Evolutionary conservation across 2,113 vertebrate genomes (phyloP).

Genomic region (Oryzias curvinotus): DNA sequence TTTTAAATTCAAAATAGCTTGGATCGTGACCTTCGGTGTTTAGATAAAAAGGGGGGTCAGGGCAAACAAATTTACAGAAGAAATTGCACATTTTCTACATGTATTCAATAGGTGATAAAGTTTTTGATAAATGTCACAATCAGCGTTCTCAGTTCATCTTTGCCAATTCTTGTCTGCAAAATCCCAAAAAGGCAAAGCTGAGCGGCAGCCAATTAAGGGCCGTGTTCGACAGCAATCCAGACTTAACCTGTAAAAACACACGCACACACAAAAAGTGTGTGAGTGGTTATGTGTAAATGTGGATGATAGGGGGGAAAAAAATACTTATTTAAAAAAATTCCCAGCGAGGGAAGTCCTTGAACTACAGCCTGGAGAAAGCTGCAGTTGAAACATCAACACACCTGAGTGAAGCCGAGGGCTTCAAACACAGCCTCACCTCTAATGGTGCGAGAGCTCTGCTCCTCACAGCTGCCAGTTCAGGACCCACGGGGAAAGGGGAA

Average conservation of each 20-base stretch:
- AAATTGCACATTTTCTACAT: background rate
- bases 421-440: conserved; percentile 51
- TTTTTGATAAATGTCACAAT: conserved; percentile 22
- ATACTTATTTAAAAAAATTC: conserved; percentile 45
- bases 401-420: conserved; percentile 52
- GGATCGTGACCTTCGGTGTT: conserved; percentile 17
- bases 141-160: background rate
- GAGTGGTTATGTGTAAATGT: conserved; percentile 5
- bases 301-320: conserved; percentile 15
- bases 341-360: conserved; percentile 61
- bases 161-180: conserved; percentile 7
- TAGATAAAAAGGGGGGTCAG: conserved; percentile 1
- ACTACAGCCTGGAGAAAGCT: conserved; percentile 62
- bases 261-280: conserved; percentile 42
- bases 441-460: conserved; percentile 47
- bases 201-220: conserved; percentile 18
- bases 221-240: conserved; percentile 29
- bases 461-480: conserved; percentile 55
- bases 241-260: conserved; percentile 40
- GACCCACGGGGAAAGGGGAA: conserved; percentile 60
- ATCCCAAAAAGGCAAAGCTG: conserved; percentile 16
- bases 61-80: conserved; percentile 7
- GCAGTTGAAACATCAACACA: conserved; percentile 61
- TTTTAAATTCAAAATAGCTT: conserved; percentile 16
- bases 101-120: conserved; percentile 8